Evolutionary conservation across 2,888 invertebrate species (phyloP), one percentile per base, ranked within the genome.

Genomic region (Aporophyla nigra): DNA sequence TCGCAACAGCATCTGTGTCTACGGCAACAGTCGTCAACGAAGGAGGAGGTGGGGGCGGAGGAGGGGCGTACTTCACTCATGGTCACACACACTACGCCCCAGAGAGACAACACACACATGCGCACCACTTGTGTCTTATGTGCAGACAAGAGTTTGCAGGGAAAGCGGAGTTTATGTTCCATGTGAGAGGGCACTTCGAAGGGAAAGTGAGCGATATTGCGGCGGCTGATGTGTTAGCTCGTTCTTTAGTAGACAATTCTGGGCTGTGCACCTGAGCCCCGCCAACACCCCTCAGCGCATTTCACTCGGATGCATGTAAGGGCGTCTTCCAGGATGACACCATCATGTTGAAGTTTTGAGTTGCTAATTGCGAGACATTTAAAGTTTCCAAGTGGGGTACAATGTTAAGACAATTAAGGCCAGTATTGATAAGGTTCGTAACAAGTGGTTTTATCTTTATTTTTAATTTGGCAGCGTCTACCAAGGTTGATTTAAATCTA

Each of bases 101-200:
- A 0, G 96, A 96, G 80, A 86, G 96, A 58, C 97, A 96, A 75
- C 96, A 96, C 90, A 93, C 96, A 16, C 97, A 97, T 73, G 95
- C 96, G 2, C 97, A 97, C 86, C 97, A 97, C 71, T 97, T 97
- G 69, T 98, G 98, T 87, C 96, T 97, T 78, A 97, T 98, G 97
- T 98, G 98, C 84, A 95, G 97, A 43, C 97, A 97, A 74, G 97
- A 97, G 92, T 97, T 97, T 91, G 97, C 97, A 27, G 97, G 97
- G 24, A 97, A 97, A 91, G 97, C 97, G 0, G 98, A 98, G 90
- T 97, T 98, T 90, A 97, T 98, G 97, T 97, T 97, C 93, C 98
- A 98, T 90, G 97, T 98, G 24, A 94, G 97, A 84, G 97, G 97
- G 33, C 98, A 98, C 89, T 97, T 98, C 85, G 97, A 97, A 88